Conservation (phyloP, 2,113 vertebrate species). For the Physeter macrocephalus region DNA sequence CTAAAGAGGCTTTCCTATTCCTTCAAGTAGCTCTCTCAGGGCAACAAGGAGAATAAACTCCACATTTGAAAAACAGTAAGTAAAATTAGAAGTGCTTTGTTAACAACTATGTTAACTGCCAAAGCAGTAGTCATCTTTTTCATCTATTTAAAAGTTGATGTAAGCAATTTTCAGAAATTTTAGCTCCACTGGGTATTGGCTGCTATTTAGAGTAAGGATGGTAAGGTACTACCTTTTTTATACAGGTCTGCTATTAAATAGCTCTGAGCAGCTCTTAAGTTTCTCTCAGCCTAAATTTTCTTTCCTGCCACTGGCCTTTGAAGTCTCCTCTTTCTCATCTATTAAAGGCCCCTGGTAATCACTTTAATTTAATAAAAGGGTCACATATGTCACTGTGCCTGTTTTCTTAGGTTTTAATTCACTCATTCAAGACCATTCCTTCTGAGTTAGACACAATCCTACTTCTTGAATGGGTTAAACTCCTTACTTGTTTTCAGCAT, state of each 20-base stretch:
- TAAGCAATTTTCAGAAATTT: background rate
- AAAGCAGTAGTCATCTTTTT: background rate
- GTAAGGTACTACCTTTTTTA: background rate
- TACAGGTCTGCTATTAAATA: background rate
- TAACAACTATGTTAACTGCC: background rate
- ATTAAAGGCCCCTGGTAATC: background rate
- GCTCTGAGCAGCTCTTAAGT: background rate
- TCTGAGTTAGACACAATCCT: background rate
- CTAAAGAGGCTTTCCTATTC: background rate
- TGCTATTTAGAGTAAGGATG: background rate
- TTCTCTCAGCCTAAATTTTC: background rate
- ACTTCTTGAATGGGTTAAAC: background rate
- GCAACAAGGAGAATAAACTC: background rate
- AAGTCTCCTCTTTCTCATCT: background rate
- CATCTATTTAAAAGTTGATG: background rate
- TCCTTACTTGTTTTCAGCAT: background rate
- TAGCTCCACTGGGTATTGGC: background rate
- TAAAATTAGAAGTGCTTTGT: background rate
- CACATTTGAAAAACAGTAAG: background rate
- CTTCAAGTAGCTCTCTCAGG: background rate
- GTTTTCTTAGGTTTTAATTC: background rate
- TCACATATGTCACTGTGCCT: background rate
- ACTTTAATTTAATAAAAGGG: background rate
- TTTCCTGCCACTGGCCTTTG: background rate
- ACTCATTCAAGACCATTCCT: background rate